Evolutionary conservation across 1,140 invertebrate genomes (phyloP), one percentile per base, ranked within the genome.

Genomic region (Trichogramma pretiosum): DNA sequence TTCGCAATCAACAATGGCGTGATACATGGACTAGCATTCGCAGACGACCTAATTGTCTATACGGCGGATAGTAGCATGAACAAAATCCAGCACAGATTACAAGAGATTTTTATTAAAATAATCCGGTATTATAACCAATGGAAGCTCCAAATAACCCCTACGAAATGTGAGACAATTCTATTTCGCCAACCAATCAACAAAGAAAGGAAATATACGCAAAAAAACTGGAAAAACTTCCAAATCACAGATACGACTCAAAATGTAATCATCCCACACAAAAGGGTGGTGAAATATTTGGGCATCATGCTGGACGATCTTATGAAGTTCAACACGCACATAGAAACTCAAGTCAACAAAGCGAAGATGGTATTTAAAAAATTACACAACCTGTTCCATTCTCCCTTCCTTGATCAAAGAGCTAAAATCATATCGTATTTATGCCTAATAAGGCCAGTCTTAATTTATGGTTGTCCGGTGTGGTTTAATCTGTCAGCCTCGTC

Each of bases 391-490:
- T 60, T 60, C 32, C 46, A 55, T 9, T 50, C 52, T 0, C 36
- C 30, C 9, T n/a, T 26, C 3, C 18, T 61, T 10, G 22, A 46
- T 22, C 41, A 33, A 19, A 55, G 30, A 50, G 45, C 46, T 0
- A 58, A 57, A 56, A 42, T 58, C 0, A 57, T 58, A 1, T 57
- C 54, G n/a, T 62, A 60, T 28, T 14, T 47, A 7, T 11, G 46
- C 4, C 32, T 62, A 3, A 46, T 60, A 1, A 39, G 58, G 35
- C 56, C 56, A 0, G 56, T 61, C 3, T 13, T 56, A 14, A 58
- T 56, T 0, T 59, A 59, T 22, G 54, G 40, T 0, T 54, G 52
- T 21, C 51, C 51, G n/a, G 45, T 57, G 1, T 59, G 57, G 56
- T 61, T 46, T 37, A 59, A 59, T 19, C 42, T 53, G 3, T 33